A percentile compares a stretch with the other conserved stretches of the same genome.
These are phyloP conservation scores for Microcebus tavaratra DNA, from an alignment of 2,113 vertebrate genomes.

Conservation along the genomic window DNA sequence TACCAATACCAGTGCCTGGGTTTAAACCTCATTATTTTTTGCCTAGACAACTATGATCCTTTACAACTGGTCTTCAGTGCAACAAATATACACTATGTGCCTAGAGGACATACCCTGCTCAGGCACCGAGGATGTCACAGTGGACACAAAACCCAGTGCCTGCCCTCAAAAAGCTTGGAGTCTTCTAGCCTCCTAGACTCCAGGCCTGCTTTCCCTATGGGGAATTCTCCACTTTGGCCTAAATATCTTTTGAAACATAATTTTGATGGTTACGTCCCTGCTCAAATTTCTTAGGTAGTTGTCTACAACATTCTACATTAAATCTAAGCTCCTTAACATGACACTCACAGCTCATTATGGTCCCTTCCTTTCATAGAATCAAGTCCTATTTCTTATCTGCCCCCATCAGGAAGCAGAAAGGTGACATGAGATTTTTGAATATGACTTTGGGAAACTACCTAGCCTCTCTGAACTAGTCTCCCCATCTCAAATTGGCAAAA, in stretches of 20 bases:
- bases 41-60: background rate
- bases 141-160: background rate
- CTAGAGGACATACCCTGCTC: background rate
- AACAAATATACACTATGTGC: background rate
- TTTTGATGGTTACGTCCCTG: background rate
- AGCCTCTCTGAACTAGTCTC: background rate
- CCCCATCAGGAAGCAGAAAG: background rate
- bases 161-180: background rate
- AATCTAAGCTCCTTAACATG: background rate
- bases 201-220: background rate
- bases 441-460: background rate
- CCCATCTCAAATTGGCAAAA: background rate
- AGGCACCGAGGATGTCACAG: background rate
- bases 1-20: background rate
- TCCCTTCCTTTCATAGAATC: background rate
- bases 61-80: background rate
- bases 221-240: background rate
- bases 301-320: background rate
- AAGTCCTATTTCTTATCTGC: background rate
- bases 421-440: background rate
- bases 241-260: background rate
- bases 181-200: background rate
- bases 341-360: background rate
- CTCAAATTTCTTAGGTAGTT: background rate
- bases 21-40: background rate